Evolutionary conservation across 2,888 invertebrate genomes (phyloP), one percentile per base, ranked within the genome.

Genomic region (Lithophane socia): DNA sequence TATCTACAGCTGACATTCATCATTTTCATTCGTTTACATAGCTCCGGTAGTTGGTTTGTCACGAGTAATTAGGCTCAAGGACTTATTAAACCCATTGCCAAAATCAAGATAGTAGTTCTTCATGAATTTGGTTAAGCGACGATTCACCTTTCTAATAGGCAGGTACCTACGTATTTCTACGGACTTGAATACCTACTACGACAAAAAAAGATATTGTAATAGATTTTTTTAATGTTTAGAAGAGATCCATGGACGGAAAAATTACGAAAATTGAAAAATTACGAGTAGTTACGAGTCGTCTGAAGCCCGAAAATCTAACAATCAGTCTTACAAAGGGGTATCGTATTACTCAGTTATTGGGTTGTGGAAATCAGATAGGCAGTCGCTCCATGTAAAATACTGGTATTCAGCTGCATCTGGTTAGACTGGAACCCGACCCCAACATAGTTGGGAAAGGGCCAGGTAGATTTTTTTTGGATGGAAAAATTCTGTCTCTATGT

Each of bases 21-120:
- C 2, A 66, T 75, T 80, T 80, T 60, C 58, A 77, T 77, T 61
- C 54, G 56, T 44, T 77, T 71, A 56, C 82, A 82, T 58, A 37
- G 69, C 79, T 83, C 65, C 67, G 69, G 67, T 79, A 78, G 73
- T 70, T 78, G 37, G 65, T 58, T 77, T 60, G 63, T 82, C 77
- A 82, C 72, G 82, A 74, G 56, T 74, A 85, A 82, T 84, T 79
- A 85, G 60, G 65, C 79, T 68, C 79, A 85, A 85, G 79, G 76
- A 79, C 75, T 63, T 79, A 70, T 79, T 67, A 84, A 76, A 52
- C 75, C 72, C 42, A 79, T 58, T 82, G 64, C 74, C 73, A 79
- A 73, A 79, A 74, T 76, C 60, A 76, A 74, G 71, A 70, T 73
- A 56, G 65, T 73, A 56, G 65, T 44, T 61, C 61, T 81, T 47